Percentiles rank a stretch among this genome's conserved stretches.
Evolutionary conservation across 2,113 vertebrate species (phyloP).

Genomic region (Urocolius indicus): DNA sequence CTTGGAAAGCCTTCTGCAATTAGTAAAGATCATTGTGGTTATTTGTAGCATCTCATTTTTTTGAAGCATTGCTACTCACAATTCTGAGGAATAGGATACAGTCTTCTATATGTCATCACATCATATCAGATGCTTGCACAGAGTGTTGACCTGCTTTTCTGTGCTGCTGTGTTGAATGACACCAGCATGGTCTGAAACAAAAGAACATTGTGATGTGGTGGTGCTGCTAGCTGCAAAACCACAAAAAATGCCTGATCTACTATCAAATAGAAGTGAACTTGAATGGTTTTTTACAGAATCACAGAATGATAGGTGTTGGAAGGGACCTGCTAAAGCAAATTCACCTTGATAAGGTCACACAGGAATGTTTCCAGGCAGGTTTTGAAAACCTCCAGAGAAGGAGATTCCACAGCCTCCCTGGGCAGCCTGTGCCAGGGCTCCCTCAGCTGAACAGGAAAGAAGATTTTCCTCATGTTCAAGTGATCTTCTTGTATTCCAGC

Average conservation of each 20-base stretch:
- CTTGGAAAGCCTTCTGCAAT: constrained; percentile 19
- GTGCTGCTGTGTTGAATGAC: not conserved
- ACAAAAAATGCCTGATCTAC: not conserved
- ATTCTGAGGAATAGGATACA: not conserved
- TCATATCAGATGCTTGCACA: not conserved
- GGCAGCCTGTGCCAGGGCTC: too few relatives aligned
- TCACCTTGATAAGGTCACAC: too few relatives aligned
- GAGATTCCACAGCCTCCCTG: too few relatives aligned
- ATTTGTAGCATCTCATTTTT: not conserved
- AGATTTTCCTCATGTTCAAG: too few relatives aligned
- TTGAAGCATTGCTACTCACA: not conserved
- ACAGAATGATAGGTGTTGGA: too few relatives aligned
- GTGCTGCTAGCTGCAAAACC: not conserved
- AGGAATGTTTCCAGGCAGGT: too few relatives aligned
- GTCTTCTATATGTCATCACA: not conserved
- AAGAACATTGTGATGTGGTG: not conserved
- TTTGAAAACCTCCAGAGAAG: too few relatives aligned
- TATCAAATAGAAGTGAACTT: not conserved
- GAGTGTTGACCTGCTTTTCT: not conserved
- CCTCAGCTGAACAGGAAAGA: too few relatives aligned
- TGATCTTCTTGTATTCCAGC: too few relatives aligned
- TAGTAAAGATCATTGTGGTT: not conserved
- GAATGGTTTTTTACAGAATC: not conserved
- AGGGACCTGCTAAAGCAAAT: too few relatives aligned
- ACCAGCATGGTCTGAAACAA: not conserved